Conservation (phyloP, 2,113 vertebrate species). For the Sinocyclocheilus maitianheensis region DNA sequence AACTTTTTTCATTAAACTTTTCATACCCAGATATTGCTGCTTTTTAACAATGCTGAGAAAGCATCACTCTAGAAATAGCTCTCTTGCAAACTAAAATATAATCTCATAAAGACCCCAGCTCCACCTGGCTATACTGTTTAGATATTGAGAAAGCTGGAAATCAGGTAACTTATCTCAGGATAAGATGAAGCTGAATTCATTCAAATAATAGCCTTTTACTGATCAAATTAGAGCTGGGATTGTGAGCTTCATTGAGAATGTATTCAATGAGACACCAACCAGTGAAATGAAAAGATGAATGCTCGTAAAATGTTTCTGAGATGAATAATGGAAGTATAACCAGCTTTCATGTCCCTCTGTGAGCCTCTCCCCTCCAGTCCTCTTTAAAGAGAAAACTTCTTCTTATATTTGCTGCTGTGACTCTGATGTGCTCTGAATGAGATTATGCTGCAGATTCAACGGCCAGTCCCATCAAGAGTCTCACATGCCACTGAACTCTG, state of each 20-base stretch:
- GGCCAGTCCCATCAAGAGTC: constrained; percentile 2
- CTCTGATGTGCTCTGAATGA: constrained; percentile 12
- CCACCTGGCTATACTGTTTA: neutral
- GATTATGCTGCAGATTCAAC: neutral
- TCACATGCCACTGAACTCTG: neutral
- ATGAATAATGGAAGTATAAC: constrained; percentile 63
- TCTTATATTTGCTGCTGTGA: constrained; percentile 8
- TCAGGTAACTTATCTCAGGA: constrained; percentile 27
- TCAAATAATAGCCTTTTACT: constrained; percentile 26
- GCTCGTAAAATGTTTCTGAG: constrained; percentile 15
- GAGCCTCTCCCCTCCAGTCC: neutral
- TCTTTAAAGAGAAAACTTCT: neutral
- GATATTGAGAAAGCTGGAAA: constrained; percentile 13
- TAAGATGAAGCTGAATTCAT: constrained; percentile 17
- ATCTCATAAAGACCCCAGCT: constrained; percentile 9
- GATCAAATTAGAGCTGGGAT: constrained; percentile 4
- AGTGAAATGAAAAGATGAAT: constrained; percentile 39
- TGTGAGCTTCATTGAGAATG: constrained; percentile 8
- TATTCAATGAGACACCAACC: constrained; percentile 9
- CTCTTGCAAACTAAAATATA: neutral
- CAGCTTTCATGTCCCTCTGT: constrained; percentile 39
- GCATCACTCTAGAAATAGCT: constrained; percentile 1
- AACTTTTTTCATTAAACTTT: constrained; percentile 14
- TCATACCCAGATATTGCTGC: neutral
- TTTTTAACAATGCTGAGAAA: constrained; percentile 27